Evolutionary conservation across 2,113 vertebrate genomes (phyloP).

Genomic region (Rousettus leschenaultii): DNA sequence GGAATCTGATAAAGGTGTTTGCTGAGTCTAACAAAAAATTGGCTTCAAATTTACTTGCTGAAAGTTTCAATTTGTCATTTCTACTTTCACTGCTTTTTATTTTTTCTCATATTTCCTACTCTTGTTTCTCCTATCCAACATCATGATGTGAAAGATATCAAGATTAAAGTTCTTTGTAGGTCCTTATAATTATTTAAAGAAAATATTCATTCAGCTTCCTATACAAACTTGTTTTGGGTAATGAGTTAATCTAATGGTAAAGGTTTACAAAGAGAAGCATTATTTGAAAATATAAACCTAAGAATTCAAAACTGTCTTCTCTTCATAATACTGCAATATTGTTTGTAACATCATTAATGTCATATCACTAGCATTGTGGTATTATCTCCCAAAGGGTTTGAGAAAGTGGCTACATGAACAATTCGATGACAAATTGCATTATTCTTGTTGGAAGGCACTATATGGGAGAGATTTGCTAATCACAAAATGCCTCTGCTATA

Average conservation of each 20-base stretch:
- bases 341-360: neutral
- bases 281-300: slow-evolving; percentile 32
- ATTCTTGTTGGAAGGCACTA: neutral
- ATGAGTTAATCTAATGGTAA: neutral
- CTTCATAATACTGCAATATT: neutral
- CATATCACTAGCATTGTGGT: neutral
- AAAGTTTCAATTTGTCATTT: slow-evolving; percentile 40
- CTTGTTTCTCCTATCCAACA: neutral
- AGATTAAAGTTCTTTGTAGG: neutral
- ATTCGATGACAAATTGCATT: neutral
- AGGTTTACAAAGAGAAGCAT: neutral
- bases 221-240: neutral
- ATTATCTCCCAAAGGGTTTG: neutral
- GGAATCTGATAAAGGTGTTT: slow-evolving; percentile 43
- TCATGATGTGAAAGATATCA: neutral
- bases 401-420: neutral
- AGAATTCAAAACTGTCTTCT: neutral
- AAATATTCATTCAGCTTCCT: neutral
- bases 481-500: neutral
- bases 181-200: neutral
- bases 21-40: slow-evolving; percentile 14
- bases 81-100: neutral
- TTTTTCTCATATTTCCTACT: neutral
- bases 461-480: neutral
- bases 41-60: slow-evolving; percentile 9